Evolutionary conservation across 2,888 invertebrate species (phyloP), one percentile per base, ranked within the genome.

Genomic region (Thera obeliscata): DNA sequence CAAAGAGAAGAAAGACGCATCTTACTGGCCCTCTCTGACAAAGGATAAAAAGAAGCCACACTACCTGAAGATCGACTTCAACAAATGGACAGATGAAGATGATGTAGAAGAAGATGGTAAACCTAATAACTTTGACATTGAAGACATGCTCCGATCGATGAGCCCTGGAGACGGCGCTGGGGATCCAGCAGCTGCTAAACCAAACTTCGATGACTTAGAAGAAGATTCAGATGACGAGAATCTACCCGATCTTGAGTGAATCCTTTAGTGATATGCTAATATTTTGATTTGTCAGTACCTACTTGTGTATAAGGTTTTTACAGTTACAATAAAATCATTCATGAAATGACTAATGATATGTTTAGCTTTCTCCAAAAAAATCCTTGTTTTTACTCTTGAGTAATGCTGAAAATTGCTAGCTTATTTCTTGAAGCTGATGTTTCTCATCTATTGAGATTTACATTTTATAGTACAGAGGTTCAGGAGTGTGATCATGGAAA

Each of bases 21-120:
- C 97, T 0, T 98, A 96, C 87, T 99, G 99, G 99, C 96, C 98
- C 63, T 94, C 96, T 75, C 93, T 99, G 78, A 97, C 98, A 66
- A 97, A 97, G 86, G 97, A 97, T 80, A 97, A 96, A 82, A 96
- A 96, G 88, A 99, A 99, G 93, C 96, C 96, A 79, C 98, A 98
- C 87, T 99, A 98, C 96, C 94, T 99, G 79, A 99, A 99, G 94
- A 97, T 98, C 80, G 99, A 99, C 87, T 99, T 99, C 88, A 97
- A 98, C 87, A 98, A 98, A 93, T 99, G 99, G 99, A 96, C 96
- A 91, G 99, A 99, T 93, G 99, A 99, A 90, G 98, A 98, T 82
- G 99, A 99, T 71, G 98, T 97, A 64, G 98, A 98, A 64, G 98
- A 98, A 76, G 95, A 87, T 67, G 85, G 83, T 67, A 93, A 87